phyloP scores from a whole-genome alignment of 1,140 invertebrate species.

The Drosophila nannoptera region DNA sequence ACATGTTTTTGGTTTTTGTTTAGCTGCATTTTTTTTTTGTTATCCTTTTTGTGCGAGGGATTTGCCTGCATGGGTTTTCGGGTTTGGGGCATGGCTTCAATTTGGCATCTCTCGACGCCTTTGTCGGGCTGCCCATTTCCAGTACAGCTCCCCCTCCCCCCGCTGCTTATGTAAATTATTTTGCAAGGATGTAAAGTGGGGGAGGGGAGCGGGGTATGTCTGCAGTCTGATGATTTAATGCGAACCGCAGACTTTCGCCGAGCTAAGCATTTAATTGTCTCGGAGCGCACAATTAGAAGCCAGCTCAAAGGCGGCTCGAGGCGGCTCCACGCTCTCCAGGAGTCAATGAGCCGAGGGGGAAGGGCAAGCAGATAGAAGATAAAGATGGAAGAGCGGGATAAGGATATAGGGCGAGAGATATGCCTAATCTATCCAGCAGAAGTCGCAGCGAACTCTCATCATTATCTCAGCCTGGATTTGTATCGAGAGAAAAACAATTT shows the following conservation, averaged over 20 bases:
- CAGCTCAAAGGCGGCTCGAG: slow-evolving; percentile 14
- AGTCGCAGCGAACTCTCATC: too few species aligned
- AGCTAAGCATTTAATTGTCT: slow-evolving; percentile 78
- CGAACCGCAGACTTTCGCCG: slow-evolving; percentile 74
- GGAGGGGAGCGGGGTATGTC: not conserved
- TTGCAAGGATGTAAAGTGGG: slow-evolving; percentile 51
- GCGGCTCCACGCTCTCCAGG: not conserved
- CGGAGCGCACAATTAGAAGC: slow-evolving; percentile 39
- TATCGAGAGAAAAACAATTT: too few species aligned
- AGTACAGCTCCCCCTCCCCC: slow-evolving; percentile 2
- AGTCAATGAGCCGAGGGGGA: too few species aligned
- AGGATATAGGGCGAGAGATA: too few species aligned
- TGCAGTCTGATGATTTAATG: slow-evolving; percentile 75
- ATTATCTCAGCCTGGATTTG: too few species aligned
- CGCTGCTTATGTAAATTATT: slow-evolving; percentile 78
- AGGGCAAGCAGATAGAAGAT: too few species aligned
- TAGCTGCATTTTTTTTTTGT: slow-evolving; percentile 25
- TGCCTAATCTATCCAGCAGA: too few species aligned
- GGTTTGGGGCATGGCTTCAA: slow-evolving; percentile 61
- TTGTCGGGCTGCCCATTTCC: slow-evolving; percentile 16
- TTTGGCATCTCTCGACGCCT: slow-evolving; percentile 53
- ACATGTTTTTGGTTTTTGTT: slow-evolving; percentile 55
- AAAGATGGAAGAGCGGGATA: too few species aligned
- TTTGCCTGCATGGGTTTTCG: slow-evolving; percentile 70
- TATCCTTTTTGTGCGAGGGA: slow-evolving; percentile 41